Conservation (phyloP, 2,888 invertebrate genomes). For the Metellina segmentata region DNA sequence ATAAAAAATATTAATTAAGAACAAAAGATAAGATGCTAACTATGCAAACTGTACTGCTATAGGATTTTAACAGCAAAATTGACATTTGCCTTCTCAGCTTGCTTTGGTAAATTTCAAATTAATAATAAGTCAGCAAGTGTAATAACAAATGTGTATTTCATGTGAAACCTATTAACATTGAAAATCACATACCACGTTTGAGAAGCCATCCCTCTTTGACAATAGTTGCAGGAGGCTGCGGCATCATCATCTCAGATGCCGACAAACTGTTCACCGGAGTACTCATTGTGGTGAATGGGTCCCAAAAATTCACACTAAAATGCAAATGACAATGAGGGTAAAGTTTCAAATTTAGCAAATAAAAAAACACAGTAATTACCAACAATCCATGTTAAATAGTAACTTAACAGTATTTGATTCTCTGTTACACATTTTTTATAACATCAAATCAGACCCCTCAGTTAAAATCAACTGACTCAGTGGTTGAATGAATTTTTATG, state of each 20-base stretch:
- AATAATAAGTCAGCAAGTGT: too few species aligned
- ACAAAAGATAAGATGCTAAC: too few species aligned
- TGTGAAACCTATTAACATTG: too few species aligned
- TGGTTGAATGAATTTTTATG: too few species aligned
- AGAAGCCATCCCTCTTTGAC: slow-evolving; percentile 97
- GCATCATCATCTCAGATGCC: slow-evolving; percentile 67
- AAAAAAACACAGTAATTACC: background rate
- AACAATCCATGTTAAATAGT: background rate
- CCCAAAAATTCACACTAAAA: background rate
- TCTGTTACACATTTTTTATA: background rate
- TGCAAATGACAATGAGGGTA: too few species aligned
- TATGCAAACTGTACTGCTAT: too few species aligned
- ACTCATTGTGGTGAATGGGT: slow-evolving; percentile 29
- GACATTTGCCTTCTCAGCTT: too few species aligned
- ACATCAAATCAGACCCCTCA: background rate
- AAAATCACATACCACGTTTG: slow-evolving; percentile 86
- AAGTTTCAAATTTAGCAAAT: background rate
- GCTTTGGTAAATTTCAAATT: too few species aligned
- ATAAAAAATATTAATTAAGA: too few species aligned
- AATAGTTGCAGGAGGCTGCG: slow-evolving; percentile 81
- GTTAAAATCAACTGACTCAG: background rate
- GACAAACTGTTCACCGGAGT: slow-evolving; percentile 61
- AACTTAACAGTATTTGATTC: background rate
- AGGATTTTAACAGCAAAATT: too few species aligned
- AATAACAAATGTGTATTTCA: too few species aligned